These are phyloP conservation scores for Octopus sinensis DNA, from an alignment of 1,140 invertebrate species.

Conservation along the genomic window DNA sequence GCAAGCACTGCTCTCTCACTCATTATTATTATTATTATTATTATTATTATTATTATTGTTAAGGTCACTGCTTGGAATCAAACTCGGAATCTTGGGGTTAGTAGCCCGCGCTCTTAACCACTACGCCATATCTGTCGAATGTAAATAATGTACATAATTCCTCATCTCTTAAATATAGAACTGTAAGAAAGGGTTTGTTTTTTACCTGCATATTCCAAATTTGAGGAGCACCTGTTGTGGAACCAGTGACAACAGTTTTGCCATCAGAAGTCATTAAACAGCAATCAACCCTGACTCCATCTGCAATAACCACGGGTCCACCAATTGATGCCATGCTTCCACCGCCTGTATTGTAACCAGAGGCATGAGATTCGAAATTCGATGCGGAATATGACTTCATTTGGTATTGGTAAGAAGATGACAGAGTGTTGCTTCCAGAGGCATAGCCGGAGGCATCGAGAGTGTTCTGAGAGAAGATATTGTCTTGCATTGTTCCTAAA, in stretches of 20 bases:
- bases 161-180: too few species aligned
- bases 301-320: slow-evolving; percentile 44
- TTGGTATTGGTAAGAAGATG: slow-evolving; percentile 42
- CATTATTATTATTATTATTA: too few species aligned
- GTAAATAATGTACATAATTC: too few species aligned
- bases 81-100: too few species aligned
- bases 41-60: too few species aligned
- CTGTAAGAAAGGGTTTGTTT: neutral
- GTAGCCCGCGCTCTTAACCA: too few species aligned
- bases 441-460: slow-evolving; percentile 21
- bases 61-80: too few species aligned
- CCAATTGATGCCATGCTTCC: neutral
- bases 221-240: slow-evolving; percentile 55
- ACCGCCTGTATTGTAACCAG: neutral
- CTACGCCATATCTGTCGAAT: too few species aligned
- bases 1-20: too few species aligned
- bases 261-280: slow-evolving; percentile 53
- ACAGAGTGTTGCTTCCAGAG: slow-evolving; percentile 31
- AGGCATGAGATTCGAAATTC: slow-evolving; percentile 15
- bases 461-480: neutral
- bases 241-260: slow-evolving; percentile 53
- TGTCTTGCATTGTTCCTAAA: neutral
- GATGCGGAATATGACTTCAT: slow-evolving; percentile 18
- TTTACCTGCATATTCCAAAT: slow-evolving; percentile 57
- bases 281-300: slow-evolving; percentile 55